These are phyloP conservation scores for Emys orbicularis DNA, from an alignment of 2,797 vertebrate species.

Conservation along the genomic window DNA sequence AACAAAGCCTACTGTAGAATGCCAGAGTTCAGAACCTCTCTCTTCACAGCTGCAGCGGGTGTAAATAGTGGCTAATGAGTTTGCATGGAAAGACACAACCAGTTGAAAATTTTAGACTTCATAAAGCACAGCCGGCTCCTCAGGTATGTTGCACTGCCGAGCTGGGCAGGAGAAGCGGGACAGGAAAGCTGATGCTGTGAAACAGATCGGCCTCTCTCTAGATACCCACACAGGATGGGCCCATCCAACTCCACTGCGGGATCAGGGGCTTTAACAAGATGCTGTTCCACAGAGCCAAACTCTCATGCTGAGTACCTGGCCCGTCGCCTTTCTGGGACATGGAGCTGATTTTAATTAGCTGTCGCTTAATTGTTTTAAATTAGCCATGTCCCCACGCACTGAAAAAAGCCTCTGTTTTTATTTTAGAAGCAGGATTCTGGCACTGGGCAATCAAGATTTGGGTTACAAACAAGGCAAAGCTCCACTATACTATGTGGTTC, in stretches of 20 bases:
- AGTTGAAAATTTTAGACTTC: conserved; percentile 81
- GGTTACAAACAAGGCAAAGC: neutral
- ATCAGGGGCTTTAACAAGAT: conserved; percentile 13
- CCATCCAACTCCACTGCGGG: neutral
- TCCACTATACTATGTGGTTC: rapidly evolving
- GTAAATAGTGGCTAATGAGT: conserved; percentile 87
- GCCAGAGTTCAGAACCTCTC: conserved; percentile 89
- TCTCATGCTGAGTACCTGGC: conserved; percentile 67
- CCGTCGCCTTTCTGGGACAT: conserved; percentile 66
- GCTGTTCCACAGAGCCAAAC: neutral
- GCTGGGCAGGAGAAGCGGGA: neutral
- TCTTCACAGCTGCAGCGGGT: conserved; percentile 86
- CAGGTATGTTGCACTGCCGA: conserved; percentile 71
- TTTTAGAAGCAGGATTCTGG: conserved; percentile 54
- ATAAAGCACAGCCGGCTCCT: conserved; percentile 80
- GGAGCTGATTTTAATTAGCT: conserved; percentile 82
- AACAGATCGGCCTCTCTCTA: conserved; percentile 39
- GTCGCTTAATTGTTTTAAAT: conserved; percentile 81
- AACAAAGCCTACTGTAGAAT: conserved; percentile 92
- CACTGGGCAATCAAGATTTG: neutral
- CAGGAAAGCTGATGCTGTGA: neutral
- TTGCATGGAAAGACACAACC: conserved; percentile 82
- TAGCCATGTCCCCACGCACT: conserved; percentile 60
- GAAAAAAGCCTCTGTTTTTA: neutral
- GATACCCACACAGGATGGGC: conserved; percentile 21